Evolutionary conservation across 2,888 invertebrate species (phyloP).

Genomic region (Malthinus seriepunctatus): DNA sequence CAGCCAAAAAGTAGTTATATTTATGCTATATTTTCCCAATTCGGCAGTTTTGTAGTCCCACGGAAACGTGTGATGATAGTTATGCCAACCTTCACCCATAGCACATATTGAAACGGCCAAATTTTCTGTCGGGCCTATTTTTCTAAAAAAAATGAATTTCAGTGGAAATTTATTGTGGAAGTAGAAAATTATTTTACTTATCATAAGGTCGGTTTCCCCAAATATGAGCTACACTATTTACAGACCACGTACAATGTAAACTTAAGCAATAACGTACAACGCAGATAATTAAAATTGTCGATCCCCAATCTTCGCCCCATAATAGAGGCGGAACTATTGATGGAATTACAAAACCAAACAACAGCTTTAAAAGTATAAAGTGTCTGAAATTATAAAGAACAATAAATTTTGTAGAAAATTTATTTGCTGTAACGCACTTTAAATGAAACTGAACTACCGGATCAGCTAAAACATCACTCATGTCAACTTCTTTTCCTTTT

Average conservation of each 20-base stretch:
- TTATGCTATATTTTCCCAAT: constrained; percentile 63
- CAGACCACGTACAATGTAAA: constrained; percentile 86
- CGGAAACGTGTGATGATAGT: constrained; percentile 93
- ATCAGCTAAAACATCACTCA: constrained; percentile 78
- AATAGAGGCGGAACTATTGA: constrained; percentile 67
- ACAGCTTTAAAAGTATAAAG: neutral
- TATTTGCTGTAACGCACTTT: constrained; percentile 75
- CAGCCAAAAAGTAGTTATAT: constrained; percentile 70
- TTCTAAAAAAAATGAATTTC: constrained; percentile 54
- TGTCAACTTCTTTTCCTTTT: constrained; percentile 79
- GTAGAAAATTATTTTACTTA: constrained; percentile 52
- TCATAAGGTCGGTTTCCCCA: constrained; percentile 79
- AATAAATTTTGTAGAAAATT: constrained; percentile 49
- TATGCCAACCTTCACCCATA: constrained; percentile 81
- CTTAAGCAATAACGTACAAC: constrained; percentile 72
- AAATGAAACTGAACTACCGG: constrained; percentile 78
- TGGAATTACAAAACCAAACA: constrained; percentile 71
- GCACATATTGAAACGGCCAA: constrained; percentile 71
- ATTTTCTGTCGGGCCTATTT: constrained; percentile 72
- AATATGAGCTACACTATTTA: constrained; percentile 87
- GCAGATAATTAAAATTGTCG: constrained; percentile 68
- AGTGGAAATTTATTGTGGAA: neutral
- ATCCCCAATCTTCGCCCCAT: constrained; percentile 71
- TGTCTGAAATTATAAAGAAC: constrained; percentile 2
- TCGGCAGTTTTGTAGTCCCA: constrained; percentile 94